Base-by-base conservation (phyloP, 2,113 vertebrate genomes). In the Ageneiosus marmoratus region DNA sequence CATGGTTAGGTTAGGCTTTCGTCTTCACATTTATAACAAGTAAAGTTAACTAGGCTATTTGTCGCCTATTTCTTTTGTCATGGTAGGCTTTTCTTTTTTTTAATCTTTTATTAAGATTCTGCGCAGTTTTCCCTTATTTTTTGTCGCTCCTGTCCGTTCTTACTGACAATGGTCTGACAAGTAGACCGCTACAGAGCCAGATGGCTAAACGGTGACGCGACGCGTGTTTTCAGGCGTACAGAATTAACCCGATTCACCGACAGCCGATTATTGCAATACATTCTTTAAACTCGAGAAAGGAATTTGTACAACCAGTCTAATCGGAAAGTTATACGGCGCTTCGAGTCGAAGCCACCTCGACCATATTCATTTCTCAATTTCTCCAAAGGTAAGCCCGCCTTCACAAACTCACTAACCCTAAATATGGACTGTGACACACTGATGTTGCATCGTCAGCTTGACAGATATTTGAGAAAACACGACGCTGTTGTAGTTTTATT, bases 281-380 rank as follows among this genome's bases (percentile, higher is more conserved):
- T 2, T 13, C n/a, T 37, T 29, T 0, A 41, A n/a, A 87, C 84
- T 83, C 84, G 74, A 84, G 84, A 85, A 86, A 82, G 85, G 72
- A 81, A 80, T 83, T 82, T 85, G 84, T 80, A 77, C 50, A 32
- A 62, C 84, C 84, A 93, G 86, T 90, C 83, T 87, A 86, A 85
- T 85, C 83, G 86, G 83, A 91, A 94, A 95, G 92, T 95, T 95
- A 92, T 81, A 87, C 63, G 84, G 83, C 75, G 80, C 80, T 76
- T 80, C 74, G 69, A 87, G 83, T 84, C 86, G 85, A 87, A 88
- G 87, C 89, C 67, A 90, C 87, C 87, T 86, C 88, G 73, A 78
- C 86, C 81, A 80, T 20, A 88, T 92, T 90, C 88, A 84, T 86
- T 76, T 48, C n/a, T 9, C 83, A 84, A 32, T 89, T 91, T 50